Conservation (phyloP, 2,797 vertebrate genomes). For the Thalassophryne amazonica region DNA sequence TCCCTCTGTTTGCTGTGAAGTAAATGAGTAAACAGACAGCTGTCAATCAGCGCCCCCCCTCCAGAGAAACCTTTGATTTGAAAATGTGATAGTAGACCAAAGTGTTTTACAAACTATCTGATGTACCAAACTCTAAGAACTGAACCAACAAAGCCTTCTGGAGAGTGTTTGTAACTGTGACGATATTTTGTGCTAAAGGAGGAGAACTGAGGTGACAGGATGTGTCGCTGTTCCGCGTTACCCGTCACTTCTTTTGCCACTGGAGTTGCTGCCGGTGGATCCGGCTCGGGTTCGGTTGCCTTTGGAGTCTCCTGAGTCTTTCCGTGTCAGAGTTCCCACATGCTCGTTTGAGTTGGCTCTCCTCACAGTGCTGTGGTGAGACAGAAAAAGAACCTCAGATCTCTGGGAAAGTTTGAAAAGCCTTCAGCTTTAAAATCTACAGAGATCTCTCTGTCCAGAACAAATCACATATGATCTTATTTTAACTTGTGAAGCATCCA, state of each 20-base stretch:
- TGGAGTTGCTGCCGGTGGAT: conserved; percentile 94
- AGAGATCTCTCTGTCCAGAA: too few species aligned
- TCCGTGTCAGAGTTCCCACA: conserved; percentile 85
- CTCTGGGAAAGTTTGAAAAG: too few species aligned
- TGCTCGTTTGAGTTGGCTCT: conserved; percentile 94
- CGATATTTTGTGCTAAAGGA: too few species aligned
- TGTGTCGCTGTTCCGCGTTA: conserved; percentile 46
- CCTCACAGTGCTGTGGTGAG: conserved; percentile 85
- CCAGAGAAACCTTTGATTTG: conserved; percentile 2
- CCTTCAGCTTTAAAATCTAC: too few species aligned
- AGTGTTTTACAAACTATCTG: neutral
- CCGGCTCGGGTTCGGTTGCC: conserved; percentile 88
- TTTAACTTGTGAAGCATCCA: too few species aligned
- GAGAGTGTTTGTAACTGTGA: too few species aligned
- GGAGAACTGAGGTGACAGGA: neutral
- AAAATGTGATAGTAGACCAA: neutral
- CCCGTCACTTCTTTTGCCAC: conserved; percentile 94
- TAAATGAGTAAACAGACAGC: conserved; percentile 55
- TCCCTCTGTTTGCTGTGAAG: conserved; percentile 95
- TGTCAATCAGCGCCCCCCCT: conserved; percentile 40
- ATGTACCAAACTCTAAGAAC: neutral
- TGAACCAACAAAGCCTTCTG: too few species aligned
- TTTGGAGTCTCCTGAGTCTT: conserved; percentile 90
- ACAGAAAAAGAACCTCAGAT: too few species aligned
- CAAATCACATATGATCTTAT: too few species aligned